Conservation (phyloP, 2,113 vertebrate genomes). For the Poeciliopsis turrubarensis region DNA sequence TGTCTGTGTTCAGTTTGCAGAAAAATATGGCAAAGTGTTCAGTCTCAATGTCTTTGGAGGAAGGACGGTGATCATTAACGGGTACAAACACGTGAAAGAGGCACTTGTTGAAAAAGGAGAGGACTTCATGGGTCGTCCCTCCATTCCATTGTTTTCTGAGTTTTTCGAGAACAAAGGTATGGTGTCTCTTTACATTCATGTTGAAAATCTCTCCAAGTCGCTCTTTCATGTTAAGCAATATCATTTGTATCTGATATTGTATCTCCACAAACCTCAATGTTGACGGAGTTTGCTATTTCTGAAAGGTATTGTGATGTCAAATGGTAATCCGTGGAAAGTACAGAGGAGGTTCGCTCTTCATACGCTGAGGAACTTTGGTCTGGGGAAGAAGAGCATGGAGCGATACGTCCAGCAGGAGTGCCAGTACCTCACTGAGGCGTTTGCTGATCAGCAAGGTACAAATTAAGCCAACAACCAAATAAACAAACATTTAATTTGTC, state of each 20-base stretch:
- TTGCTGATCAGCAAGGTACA: constrained; percentile 78
- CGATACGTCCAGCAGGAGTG: constrained; percentile 82
- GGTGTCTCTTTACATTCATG: background rate
- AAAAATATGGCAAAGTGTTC: constrained; percentile 78
- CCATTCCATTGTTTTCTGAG: background rate
- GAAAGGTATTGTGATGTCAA: constrained; percentile 71
- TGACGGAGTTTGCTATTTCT: background rate
- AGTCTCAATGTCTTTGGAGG: constrained; percentile 18
- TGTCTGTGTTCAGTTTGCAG: constrained; percentile 42
- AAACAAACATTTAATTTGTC: background rate
- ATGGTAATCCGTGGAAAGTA: constrained; percentile 75
- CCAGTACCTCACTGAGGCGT: constrained; percentile 57
- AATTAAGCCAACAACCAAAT: background rate
- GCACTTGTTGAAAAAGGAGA: constrained; percentile 77
- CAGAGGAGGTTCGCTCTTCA: constrained; percentile 81
- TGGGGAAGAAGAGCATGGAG: constrained; percentile 80
- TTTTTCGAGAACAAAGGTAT: constrained; percentile 60
- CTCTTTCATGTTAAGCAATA: background rate
- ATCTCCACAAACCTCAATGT: background rate
- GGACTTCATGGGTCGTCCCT: constrained; percentile 65
- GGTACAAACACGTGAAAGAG: constrained; percentile 78
- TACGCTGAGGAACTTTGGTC: constrained; percentile 83
- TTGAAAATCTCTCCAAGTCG: background rate
- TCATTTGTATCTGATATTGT: background rate
- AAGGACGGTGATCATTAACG: constrained; percentile 56